phyloP scores from a whole-genome alignment of 2,888 invertebrate genomes.

The Drosophila nr. perissopoda region DNA sequence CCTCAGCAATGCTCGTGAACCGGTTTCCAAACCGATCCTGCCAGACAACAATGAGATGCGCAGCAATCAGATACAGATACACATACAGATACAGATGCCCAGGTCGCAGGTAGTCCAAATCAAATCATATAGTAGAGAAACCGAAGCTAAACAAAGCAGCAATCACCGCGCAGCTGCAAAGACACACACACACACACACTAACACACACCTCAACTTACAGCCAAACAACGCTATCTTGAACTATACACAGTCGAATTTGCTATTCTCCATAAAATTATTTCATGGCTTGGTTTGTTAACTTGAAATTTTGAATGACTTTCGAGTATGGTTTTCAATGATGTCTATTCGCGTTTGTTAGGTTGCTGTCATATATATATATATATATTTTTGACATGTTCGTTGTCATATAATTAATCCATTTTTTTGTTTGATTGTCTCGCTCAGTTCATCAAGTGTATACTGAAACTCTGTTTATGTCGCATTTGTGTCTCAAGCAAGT shows the following conservation, averaged over 20 bases:
- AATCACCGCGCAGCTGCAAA: conserved; percentile 17
- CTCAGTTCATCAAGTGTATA: not conserved
- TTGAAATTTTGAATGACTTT: not conserved
- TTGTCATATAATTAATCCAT: not conserved
- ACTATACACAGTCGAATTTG: not conserved
- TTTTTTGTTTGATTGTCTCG: not conserved
- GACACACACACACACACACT: not conserved
- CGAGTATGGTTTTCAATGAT: not conserved
- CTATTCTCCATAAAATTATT: not conserved
- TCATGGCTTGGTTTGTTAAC: not conserved
- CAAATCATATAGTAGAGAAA: conserved; percentile 1
- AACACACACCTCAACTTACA: not conserved
- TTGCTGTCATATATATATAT: not conserved
- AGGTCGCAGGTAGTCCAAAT: conserved; percentile 28
- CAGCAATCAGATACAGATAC: conserved; percentile 14
- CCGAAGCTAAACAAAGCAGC: conserved; percentile 9
- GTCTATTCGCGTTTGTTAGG: no score
- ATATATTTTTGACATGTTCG: not conserved
- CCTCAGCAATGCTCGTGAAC: conserved; percentile 32
- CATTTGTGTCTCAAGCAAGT: not conserved
- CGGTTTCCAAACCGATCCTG: conserved; percentile 38
- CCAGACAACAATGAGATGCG: conserved; percentile 24
- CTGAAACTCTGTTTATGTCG: not conserved
- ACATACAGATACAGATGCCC: conserved; percentile 1
- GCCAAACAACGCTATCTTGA: not conserved